phyloP scores from a whole-genome alignment of 2,113 vertebrate species.

The Sapayoa aenigma region DNA sequence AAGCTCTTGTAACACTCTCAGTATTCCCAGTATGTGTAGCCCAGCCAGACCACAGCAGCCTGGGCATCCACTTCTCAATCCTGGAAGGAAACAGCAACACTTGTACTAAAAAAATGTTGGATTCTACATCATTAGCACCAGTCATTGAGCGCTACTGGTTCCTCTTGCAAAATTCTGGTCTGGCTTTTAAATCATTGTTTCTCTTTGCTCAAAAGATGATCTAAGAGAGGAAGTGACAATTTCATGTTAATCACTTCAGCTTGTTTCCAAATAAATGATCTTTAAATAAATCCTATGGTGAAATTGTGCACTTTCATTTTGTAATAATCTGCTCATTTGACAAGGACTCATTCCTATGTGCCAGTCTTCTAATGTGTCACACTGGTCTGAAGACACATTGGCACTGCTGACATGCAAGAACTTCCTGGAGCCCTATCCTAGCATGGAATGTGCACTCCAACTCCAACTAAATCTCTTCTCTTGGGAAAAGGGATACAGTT shows the following conservation, averaged over 20 bases:
- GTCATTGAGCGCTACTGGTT: not conserved
- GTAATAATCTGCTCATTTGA: constrained; percentile 12
- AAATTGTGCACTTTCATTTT: not conserved
- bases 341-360: not conserved
- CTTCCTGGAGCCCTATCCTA: not conserved
- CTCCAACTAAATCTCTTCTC: not conserved
- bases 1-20: not conserved
- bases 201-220: not conserved
- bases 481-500: not conserved
- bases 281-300: not conserved
- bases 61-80: not conserved
- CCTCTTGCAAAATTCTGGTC: not conserved
- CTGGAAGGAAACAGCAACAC: not conserved
- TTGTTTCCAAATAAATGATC: not conserved
- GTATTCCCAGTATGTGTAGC: not conserved
- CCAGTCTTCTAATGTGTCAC: not conserved
- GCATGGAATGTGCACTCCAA: not conserved
- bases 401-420: not conserved
- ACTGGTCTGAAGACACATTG: not conserved
- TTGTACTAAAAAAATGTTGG: not conserved
- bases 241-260: not conserved
- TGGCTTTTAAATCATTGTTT: not conserved
- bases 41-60: not conserved
- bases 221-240: not conserved
- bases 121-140: not conserved